Conservation (phyloP, 2,113 vertebrate species). For the Clarias gariepinus region DNA sequence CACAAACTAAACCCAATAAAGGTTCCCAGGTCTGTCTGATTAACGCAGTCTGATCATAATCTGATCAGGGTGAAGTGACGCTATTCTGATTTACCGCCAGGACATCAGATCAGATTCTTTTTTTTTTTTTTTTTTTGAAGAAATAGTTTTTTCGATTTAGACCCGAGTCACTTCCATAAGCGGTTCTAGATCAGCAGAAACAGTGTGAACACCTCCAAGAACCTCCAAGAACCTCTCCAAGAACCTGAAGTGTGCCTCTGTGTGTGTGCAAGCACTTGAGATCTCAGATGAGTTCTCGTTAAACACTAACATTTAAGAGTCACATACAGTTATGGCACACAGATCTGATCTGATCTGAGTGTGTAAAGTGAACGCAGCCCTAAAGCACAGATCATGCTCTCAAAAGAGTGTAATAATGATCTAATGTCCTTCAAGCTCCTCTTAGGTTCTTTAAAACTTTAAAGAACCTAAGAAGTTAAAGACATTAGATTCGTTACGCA, state of each 20-base stretch:
- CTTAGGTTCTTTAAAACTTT: not conserved
- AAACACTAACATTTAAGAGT: not conserved
- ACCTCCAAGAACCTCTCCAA: no score
- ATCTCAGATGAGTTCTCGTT: not conserved
- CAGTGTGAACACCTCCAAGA: not conserved
- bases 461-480: no score
- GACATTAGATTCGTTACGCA: not conserved
- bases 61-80: no score
- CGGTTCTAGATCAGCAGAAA: not conserved
- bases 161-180: not conserved
- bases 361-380: not conserved
- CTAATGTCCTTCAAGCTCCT: not conserved
- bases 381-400: not conserved
- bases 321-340: not conserved
- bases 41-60: no score
- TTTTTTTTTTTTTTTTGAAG: no score
- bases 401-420: not conserved
- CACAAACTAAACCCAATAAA: not conserved
- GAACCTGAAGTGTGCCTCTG: not conserved
- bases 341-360: not conserved
- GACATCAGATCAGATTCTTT: no score
- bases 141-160: not conserved
- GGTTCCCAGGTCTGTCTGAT: no score
- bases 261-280: not conserved
- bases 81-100: no score